Base-by-base conservation (phyloP, 35 echinoderm and acorn worm genomes). In the Hemicentrotus pulcherrimus region DNA sequence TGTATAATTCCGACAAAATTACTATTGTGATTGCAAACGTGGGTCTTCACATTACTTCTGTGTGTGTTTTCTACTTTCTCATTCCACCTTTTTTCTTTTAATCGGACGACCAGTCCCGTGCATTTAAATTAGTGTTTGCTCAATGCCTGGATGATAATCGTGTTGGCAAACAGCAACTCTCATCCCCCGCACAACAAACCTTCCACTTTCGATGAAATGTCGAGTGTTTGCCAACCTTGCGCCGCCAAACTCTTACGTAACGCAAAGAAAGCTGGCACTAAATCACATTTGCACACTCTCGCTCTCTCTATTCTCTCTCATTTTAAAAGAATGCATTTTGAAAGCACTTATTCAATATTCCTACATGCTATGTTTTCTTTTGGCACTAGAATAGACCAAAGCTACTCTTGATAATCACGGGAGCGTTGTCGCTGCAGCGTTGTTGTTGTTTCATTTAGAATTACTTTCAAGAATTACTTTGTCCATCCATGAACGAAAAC, bases 161-260 rank as follows among this genome's bases (percentile, higher is more conserved):
- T 28, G 65, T 78, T 6, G 65, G 65, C 65, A 78, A 78, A 78
- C 65, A 78, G 65, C 19, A n/a, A 28, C 65, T 28, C 65, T 28
- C 61, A n/a, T 78, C 65, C 65, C 65, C 65, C 19, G 65, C 65
- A 78, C 65, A 78, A 78, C 65, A 78, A 70, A 78, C 24, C 65
- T 78, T 4, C 65, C 65, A 28, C 65, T 78, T 78, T 78, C 65
- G 65, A 28, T 78, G 65, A n/a, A 78, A 78, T 78, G n/a, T 78
- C 65, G 65, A 78, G 65, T 78, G 65, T 78, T 78, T 78, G 65
- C 65, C 65, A 78, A 78, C 65, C 65, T 78, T 78, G 65, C 7
- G 65, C 65, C 28, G 65, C 6, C 65, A 78, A 78, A 78, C 65
- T 78, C 19, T 78, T 78, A 78, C 22, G 65, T 78, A 78, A 78